Percentiles rank a stretch among this genome's conserved stretches.
Evolutionary conservation across 1,140 invertebrate species (phyloP).

Genomic region (Orchesella cincta): DNA sequence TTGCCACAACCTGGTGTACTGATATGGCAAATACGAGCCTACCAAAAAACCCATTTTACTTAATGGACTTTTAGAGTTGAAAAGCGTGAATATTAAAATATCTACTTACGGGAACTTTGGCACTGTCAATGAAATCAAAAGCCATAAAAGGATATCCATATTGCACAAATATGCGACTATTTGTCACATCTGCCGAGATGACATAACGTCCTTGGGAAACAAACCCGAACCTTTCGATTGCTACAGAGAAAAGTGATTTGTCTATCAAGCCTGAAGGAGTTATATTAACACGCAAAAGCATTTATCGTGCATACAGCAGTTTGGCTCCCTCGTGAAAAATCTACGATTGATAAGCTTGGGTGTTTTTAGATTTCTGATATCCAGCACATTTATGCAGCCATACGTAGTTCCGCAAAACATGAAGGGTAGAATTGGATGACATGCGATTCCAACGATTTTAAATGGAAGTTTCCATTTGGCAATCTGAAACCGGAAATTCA

Average conservation of each 20-base stretch:
- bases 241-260: not conserved
- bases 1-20: constrained; percentile 31
- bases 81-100: not conserved
- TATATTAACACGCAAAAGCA: not conserved
- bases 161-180: constrained; percentile 33
- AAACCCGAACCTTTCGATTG: constrained; percentile 36
- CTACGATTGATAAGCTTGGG: constrained; percentile 39
- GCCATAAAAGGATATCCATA: constrained; percentile 39
- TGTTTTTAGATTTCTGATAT: constrained; percentile 36
- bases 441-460: constrained; percentile 14
- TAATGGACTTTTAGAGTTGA: not conserved
- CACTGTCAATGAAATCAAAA: constrained; percentile 43
- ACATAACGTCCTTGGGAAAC: constrained; percentile 34
- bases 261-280: too few relatives aligned
- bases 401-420: constrained; percentile 38
- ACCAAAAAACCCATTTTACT: not conserved
- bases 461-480: constrained; percentile 42
- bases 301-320: not conserved
- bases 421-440: constrained; percentile 44
- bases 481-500: constrained; percentile 8
- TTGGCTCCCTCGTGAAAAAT: constrained; percentile 5
- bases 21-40: constrained; percentile 41
- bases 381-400: constrained; percentile 42
- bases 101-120: constrained; percentile 27
- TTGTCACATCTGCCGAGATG: constrained; percentile 20